Evolutionary conservation across 2,113 vertebrate species (phyloP), one percentile per base, ranked within the genome.

Genomic region (Macquaria ambigua): DNA sequence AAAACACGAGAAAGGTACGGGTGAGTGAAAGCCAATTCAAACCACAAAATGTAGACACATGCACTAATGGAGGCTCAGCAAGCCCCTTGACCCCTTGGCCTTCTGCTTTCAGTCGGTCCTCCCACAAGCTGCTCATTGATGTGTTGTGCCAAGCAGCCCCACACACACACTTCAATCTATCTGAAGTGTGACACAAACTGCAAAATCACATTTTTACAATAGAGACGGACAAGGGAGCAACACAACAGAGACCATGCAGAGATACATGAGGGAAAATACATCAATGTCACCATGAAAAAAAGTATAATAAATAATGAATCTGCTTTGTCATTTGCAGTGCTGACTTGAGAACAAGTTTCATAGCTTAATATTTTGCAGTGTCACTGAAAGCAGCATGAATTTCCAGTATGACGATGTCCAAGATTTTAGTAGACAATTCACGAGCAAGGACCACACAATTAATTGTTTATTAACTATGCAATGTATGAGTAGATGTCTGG

Each of bases 11-110:
- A 64, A 52, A 77, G 20, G 46, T 62, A 18, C 0, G 16, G n/a
- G 53, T 87, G 20, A 75, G 73, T 6, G 52, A 71, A 18, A 41
- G 48, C 14, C 28, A 9, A 16, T 6, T 3, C 21, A 20, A 66
- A 63, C 11, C 7, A 25, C 31, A 34, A 37, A 77, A 71, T 25
- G 16, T 12, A n/a, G 55, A 84, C 21, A 74, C 77, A 74, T 74
- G 77, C 58, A 59, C 43, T 84, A 53, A 82, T 74, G 59, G 80
- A 80, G 74, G 63, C 71, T 83, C n/a, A 72, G 63, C 0, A 37
- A 11, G 72, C 34, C 25, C 25, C 52, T 70, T 61, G 82, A 77
- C 67, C 84, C 52, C 61, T n/a, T 1, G 1, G 1, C 20, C 10
- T 11, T 43, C 52, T 71, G 70, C 69, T 86, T 82, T 74, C 58